A percentile compares a stretch with the other conserved stretches of the same genome.
Evolutionary conservation across 1,140 invertebrate genomes (phyloP).

Genomic region (Heliconius hermathena): DNA sequence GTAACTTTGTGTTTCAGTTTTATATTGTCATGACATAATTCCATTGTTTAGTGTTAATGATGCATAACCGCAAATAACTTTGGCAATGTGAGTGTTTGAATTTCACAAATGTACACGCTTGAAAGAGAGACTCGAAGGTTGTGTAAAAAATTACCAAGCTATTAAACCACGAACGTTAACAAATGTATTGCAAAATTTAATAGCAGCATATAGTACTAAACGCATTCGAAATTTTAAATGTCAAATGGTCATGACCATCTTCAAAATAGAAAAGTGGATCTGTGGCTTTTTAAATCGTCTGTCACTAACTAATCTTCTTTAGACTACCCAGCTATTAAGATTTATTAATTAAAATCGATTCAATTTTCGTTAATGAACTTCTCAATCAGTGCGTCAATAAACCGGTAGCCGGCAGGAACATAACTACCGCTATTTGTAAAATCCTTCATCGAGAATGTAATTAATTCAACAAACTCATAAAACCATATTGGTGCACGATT

Average conservation of each 20-base stretch:
- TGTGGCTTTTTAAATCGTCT: background rate
- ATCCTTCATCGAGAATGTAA: slow-evolving; percentile 9
- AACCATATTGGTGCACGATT: slow-evolving; percentile 21
- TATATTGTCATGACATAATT: slow-evolving; percentile 38
- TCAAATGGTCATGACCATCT: slow-evolving; percentile 15
- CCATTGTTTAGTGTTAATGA: slow-evolving; percentile 38
- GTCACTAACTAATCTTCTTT: slow-evolving; percentile 3
- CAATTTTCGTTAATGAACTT: slow-evolving; percentile 15
- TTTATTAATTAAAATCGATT: slow-evolving; percentile 7
- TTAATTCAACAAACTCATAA: slow-evolving; percentile 21
- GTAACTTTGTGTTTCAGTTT: slow-evolving; percentile 29
- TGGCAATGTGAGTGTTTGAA: background rate
- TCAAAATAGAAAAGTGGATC: background rate
- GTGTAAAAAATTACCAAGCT: slow-evolving; percentile 24
- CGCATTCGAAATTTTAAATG: slow-evolving; percentile 16
- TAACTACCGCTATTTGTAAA: background rate
- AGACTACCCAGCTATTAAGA: background rate
- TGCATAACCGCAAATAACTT: slow-evolving; percentile 27
- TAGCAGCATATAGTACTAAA: background rate
- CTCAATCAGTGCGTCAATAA: background rate
- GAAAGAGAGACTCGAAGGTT: slow-evolving; percentile 9
- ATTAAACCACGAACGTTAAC: slow-evolving; percentile 17
- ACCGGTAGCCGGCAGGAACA: slow-evolving; percentile 7
- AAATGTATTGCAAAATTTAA: slow-evolving; percentile 26
- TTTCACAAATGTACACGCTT: slow-evolving; percentile 4